phyloP scores from a whole-genome alignment of 2,888 invertebrate species.

The Caenorhabditis sp. region DNA sequence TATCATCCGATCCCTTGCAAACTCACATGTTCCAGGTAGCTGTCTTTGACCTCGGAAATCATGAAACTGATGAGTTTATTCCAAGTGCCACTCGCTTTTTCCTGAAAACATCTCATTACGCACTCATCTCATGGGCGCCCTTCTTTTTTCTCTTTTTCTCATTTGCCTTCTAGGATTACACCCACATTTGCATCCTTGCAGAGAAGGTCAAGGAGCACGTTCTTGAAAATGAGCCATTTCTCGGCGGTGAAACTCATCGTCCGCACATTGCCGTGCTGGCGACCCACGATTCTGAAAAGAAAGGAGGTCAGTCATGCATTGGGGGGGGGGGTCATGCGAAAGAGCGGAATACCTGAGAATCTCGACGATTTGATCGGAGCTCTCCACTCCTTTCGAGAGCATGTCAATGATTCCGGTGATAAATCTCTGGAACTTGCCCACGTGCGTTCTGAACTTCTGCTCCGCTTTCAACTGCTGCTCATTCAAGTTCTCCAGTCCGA shows the following conservation, averaged over 20 bases:
- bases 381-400: constrained; percentile 68
- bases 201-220: constrained; percentile 68
- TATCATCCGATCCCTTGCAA: neutral
- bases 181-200: constrained; percentile 63
- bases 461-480: constrained; percentile 69
- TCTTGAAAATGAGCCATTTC: constrained; percentile 77
- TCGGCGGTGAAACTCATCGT: constrained; percentile 76
- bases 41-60: constrained; percentile 77
- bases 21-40: constrained; percentile 75
- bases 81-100: constrained; percentile 71
- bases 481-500: constrained; percentile 70
- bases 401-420: constrained; percentile 73
- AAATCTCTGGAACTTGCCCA: constrained; percentile 75
- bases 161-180: constrained; percentile 29
- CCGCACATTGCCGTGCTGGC: constrained; percentile 75
- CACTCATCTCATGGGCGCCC: too few species aligned
- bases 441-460: constrained; percentile 71
- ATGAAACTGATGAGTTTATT: constrained; percentile 73
- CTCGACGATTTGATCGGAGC: constrained; percentile 63
- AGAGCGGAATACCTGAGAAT: constrained; percentile 58
- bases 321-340: too few species aligned
- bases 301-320: too few species aligned
- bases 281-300: constrained; percentile 71
- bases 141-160: constrained; percentile 1
- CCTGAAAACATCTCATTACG: constrained; percentile 53